These are phyloP conservation scores for Lasius fuliginosus DNA, from an alignment of 2,888 invertebrate species.

Conservation along the genomic window DNA sequence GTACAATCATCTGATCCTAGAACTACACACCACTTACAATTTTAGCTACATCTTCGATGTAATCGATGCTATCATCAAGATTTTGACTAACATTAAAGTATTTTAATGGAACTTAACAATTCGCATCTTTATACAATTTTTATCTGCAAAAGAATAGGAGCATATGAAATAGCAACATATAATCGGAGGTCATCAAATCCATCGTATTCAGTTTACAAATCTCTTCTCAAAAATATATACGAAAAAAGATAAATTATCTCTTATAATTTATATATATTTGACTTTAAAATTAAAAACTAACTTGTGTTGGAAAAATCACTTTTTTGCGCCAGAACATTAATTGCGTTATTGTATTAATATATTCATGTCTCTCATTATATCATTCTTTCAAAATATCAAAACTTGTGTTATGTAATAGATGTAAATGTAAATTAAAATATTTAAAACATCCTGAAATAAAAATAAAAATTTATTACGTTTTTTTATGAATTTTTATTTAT, in stretches of 20 bases:
- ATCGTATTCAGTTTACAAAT: constrained; percentile 10
- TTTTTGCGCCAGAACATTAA: background rate
- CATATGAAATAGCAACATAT: background rate
- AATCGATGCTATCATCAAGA: constrained; percentile 38
- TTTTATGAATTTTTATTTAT: constrained; percentile 1
- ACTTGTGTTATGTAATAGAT: background rate
- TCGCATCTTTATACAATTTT: constrained; percentile 30
- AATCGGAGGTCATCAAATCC: background rate
- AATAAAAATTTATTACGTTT: background rate
- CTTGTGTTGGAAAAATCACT: constrained; percentile 7
- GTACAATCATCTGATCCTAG: constrained; percentile 49
- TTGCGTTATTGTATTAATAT: constrained; percentile 8
- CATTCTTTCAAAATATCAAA: background rate
- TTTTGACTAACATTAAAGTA: constrained; percentile 35
- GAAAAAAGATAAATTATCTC: background rate
- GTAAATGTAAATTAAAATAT: background rate
- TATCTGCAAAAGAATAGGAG: constrained; percentile 24
- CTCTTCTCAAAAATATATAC: background rate
- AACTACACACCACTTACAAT: constrained; percentile 45
- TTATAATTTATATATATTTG: background rate
- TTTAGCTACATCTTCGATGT: constrained; percentile 50
- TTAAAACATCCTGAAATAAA: background rate
- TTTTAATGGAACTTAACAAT: constrained; percentile 31
- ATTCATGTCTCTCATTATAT: background rate
- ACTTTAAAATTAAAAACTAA: background rate